Base-by-base conservation (phyloP, 2,797 vertebrate genomes). In the Vireo griseus region DNA sequence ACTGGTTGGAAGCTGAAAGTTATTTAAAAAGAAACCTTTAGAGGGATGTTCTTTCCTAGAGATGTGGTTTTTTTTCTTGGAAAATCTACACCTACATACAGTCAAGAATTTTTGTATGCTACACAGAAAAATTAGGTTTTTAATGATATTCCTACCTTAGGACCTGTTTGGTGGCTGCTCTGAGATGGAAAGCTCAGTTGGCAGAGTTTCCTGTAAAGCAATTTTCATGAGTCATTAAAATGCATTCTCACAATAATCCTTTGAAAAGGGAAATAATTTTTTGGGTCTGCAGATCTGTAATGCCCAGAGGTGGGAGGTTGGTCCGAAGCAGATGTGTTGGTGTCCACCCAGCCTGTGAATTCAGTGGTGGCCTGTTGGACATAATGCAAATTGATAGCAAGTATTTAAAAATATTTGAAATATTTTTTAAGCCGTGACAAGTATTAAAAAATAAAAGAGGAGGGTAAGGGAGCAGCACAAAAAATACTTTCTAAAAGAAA, bases 21-120 rank as follows among this genome's bases (percentile, higher is more conserved):
- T 88, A 29, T 4, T 73, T 76, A n/a, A 47, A 84, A 92, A 58
- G 40, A 82, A 78, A 44, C 61, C 6, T 62, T 69, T 21, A 76
- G 31, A 40, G 6, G 3, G 7, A 21, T 73, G 5, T 40, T 72
- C 16, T 66, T 86, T 87, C 28, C 59, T 58, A 19, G 25, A 47
- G 28, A 47, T 29, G 29, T 51, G 0, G 0, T 3, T 24, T 65
- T 16, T 62, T 33, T 37, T 24, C 8, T 63, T 52, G 26, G 9
- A 81, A 51, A 12, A 13, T 68, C 19, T 72, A 21, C 13, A 37
- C 22, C 9, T 74, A 11, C 6, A 12, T 51, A 11, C 37, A 45
- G 13, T 71, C 45, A 77, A 67, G 31, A 25, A 39, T 75, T 21
- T 52, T 8, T 73, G 11, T 51, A 13, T 65, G 20, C 54, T 55